Conservation (phyloP, 2,113 vertebrate species). For the Fulica atra region DNA sequence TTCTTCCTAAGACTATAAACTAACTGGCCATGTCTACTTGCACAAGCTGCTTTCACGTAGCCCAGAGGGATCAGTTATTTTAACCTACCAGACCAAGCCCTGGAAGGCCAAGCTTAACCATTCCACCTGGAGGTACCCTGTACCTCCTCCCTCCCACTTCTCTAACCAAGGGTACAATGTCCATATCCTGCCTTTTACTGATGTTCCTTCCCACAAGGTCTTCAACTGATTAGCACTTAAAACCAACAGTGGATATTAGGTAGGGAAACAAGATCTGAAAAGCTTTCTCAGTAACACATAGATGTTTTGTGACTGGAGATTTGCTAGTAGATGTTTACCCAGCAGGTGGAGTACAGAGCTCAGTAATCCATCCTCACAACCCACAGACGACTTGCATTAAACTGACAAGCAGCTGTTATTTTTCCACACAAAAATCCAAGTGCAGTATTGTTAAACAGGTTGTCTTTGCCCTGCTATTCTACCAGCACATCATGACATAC, state of each 20-base stretch:
- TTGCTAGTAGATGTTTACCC: slow-evolving; percentile 28
- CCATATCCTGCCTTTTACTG: not conserved
- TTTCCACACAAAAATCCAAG: not conserved
- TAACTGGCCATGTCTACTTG: not conserved
- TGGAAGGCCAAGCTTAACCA: not conserved
- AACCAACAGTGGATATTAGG: not conserved
- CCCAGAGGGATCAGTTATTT: not conserved
- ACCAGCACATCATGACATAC: not conserved
- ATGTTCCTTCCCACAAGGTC: not conserved
- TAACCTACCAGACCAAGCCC: not conserved
- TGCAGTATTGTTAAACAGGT: not conserved
- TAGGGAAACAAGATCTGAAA: not conserved
- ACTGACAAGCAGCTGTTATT: not conserved
- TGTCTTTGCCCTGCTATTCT: not conserved
- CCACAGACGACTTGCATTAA: not conserved
- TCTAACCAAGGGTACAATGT: not conserved
- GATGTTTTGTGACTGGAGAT: not conserved
- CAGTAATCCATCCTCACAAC: slow-evolving; percentile 2
- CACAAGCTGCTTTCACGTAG: not conserved
- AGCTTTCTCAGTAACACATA: not conserved
- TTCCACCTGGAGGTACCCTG: not conserved
- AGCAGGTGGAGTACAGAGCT: slow-evolving; percentile 65
- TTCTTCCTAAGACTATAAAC: too few species aligned
- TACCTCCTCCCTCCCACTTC: not conserved
- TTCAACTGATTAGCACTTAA: not conserved